Evolutionary conservation across 2,797 vertebrate genomes (phyloP).

Genomic region (Decapterus maruadsi): DNA sequence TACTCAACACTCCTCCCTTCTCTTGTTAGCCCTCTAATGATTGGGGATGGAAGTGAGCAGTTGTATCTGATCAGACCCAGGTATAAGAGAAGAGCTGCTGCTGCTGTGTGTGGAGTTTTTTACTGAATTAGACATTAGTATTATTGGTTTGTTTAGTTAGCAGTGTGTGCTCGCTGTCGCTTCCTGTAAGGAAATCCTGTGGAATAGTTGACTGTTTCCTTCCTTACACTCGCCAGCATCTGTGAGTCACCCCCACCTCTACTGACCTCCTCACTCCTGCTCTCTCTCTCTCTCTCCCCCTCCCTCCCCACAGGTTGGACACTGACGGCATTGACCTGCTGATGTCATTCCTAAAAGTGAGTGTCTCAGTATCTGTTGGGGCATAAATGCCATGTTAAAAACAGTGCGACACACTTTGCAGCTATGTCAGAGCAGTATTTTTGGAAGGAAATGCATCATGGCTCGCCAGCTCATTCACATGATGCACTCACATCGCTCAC

Average conservation of each 20-base stretch:
- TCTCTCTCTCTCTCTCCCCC: background rate
- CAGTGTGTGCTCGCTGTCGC: constrained; percentile 69
- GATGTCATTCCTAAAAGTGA: constrained; percentile 95
- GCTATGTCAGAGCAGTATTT: constrained; percentile 46
- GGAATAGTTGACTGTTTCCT: constrained; percentile 84
- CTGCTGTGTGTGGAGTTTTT: constrained; percentile 15
- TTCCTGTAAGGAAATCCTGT: constrained; percentile 87
- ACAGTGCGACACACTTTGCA: constrained; percentile 48
- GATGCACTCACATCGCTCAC: constrained; percentile 14
- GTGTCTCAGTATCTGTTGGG: constrained; percentile 58
- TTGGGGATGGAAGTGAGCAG: constrained; percentile 65
- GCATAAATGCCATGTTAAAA: constrained; percentile 40
- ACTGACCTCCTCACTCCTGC: constrained; percentile 47
- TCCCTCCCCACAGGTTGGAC: constrained; percentile 88
- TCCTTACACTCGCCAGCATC: constrained; percentile 68
- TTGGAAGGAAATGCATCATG: constrained; percentile 39
- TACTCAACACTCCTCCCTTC: constrained; percentile 22
- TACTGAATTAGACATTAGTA: constrained; percentile 48
- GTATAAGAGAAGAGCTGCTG: constrained; percentile 53
- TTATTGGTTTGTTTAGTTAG: constrained; percentile 69
- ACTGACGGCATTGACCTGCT: constrained; percentile 95
- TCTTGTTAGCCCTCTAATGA: constrained; percentile 65
- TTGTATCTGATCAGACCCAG: constrained; percentile 61
- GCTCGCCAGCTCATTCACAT: background rate
- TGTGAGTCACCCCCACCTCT: constrained; percentile 67